phyloP scores from a whole-genome alignment of 1,140 invertebrate genomes.

The Diachasmimorpha longicaudata region DNA sequence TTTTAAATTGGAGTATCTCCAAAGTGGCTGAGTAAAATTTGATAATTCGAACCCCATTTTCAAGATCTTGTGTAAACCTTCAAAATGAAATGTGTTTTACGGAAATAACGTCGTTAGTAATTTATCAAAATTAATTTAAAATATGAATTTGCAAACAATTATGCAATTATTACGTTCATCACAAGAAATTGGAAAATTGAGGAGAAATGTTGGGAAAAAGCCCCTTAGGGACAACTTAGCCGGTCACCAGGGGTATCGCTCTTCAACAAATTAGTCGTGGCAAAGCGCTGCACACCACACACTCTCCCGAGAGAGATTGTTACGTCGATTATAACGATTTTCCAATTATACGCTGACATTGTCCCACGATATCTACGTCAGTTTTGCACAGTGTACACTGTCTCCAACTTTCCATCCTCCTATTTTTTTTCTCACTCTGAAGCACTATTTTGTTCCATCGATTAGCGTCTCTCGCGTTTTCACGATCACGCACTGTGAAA shows the following conservation, averaged over 20 bases:
- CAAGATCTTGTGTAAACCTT: too few species aligned
- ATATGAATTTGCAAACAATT: too few species aligned
- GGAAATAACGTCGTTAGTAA: too few species aligned
- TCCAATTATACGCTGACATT: constrained; percentile 56
- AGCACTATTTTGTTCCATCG: not conserved
- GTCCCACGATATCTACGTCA: constrained; percentile 17
- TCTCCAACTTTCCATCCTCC: not conserved
- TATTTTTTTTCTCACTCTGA: not conserved
- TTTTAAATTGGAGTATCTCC: too few species aligned
- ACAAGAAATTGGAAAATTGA: not conserved
- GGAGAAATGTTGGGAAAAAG: not conserved
- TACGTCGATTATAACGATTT: constrained; percentile 59
- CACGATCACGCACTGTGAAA: not conserved
- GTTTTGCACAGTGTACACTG: not conserved
- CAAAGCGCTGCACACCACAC: constrained; percentile 12
- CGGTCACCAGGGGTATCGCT: not conserved
- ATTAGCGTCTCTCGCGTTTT: not conserved
- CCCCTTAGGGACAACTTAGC: not conserved
- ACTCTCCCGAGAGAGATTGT: not conserved
- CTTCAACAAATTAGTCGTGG: constrained; percentile 44
- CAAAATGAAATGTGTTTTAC: too few species aligned
- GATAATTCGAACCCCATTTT: too few species aligned
- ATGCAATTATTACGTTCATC: too few species aligned
- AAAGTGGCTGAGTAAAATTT: too few species aligned
- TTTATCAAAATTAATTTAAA: too few species aligned